These are phyloP conservation scores for Callyntrura guangdongensis DNA, from an alignment of 2,888 invertebrate species.

Conservation along the genomic window DNA sequence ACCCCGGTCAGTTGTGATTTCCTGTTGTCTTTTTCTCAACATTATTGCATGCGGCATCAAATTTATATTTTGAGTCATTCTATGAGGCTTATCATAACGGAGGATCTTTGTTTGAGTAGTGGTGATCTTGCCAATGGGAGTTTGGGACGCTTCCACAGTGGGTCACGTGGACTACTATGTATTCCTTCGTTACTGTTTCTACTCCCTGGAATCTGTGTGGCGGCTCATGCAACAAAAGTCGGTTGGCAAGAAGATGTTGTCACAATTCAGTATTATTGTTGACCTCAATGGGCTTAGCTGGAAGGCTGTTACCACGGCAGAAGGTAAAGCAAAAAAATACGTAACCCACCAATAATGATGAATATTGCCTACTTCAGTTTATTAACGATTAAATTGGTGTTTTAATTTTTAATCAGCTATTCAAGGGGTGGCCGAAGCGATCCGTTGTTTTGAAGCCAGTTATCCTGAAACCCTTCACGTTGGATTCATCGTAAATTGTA, in stretches of 20 bases:
- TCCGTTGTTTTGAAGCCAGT: constrained; percentile 41
- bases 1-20: constrained; percentile 48
- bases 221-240: constrained; percentile 42
- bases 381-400: no score
- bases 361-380: background rate
- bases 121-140: constrained; percentile 44
- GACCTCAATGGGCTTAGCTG: constrained; percentile 51
- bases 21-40: no score
- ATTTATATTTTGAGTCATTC: no score
- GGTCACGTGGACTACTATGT: constrained; percentile 42
- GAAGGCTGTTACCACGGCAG: constrained; percentile 40
- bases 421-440: background rate
- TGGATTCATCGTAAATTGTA: constrained; percentile 11
- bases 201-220: constrained; percentile 41
- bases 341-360: no score
- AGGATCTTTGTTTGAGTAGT: background rate
- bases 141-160: constrained; percentile 57
- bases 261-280: constrained; percentile 55
- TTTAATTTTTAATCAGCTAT: constrained; percentile 14
- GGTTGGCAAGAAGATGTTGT: constrained; percentile 44
- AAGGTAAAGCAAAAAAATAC: no score
- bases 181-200: constrained; percentile 27
- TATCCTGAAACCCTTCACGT: constrained; percentile 44
- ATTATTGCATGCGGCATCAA: no score
- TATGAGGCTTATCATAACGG: no score